Percentiles rank a stretch among this genome's conserved stretches.
These are phyloP conservation scores for Archips crataeganus DNA, from an alignment of 2,888 invertebrate genomes.

Conservation along the genomic window DNA sequence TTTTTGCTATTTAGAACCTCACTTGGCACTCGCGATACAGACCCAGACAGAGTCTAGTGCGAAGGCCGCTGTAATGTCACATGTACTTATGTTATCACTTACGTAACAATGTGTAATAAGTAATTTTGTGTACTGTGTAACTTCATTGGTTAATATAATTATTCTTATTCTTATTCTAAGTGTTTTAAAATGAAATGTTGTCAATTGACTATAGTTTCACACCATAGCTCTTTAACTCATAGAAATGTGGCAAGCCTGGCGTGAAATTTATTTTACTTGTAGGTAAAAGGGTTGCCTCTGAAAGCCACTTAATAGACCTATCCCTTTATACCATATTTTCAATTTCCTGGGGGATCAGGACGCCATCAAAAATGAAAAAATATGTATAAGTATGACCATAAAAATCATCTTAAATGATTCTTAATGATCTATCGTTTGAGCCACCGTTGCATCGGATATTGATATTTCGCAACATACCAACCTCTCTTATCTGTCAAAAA, in stretches of 20 bases:
- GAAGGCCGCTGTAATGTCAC: too few relatives aligned
- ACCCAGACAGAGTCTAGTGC: too few relatives aligned
- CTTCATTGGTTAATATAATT: too few relatives aligned
- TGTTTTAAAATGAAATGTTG: too few relatives aligned
- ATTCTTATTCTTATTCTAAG: too few relatives aligned
- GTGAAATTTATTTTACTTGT: not conserved
- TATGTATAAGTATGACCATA: not conserved
- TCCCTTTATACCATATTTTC: conserved; percentile 19
- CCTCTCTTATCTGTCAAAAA: not conserved
- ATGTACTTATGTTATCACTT: too few relatives aligned
- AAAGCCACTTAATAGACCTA: conserved; percentile 2
- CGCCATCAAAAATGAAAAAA: not conserved
- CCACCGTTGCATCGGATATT: not conserved
- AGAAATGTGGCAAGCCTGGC: not conserved
- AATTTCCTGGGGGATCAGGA: not conserved
- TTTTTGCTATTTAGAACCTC: too few relatives aligned
- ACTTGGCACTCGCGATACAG: too few relatives aligned
- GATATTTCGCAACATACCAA: not conserved
- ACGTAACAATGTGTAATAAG: too few relatives aligned
- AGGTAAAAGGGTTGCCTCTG: conserved; percentile 3
- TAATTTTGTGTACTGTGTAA: too few relatives aligned
- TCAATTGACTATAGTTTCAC: too few relatives aligned
- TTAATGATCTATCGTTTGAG: not conserved
- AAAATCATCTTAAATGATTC: not conserved
- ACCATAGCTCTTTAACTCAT: too few relatives aligned